Conservation (phyloP, 2,113 vertebrate species). For the Mustela nigripes region DNA sequence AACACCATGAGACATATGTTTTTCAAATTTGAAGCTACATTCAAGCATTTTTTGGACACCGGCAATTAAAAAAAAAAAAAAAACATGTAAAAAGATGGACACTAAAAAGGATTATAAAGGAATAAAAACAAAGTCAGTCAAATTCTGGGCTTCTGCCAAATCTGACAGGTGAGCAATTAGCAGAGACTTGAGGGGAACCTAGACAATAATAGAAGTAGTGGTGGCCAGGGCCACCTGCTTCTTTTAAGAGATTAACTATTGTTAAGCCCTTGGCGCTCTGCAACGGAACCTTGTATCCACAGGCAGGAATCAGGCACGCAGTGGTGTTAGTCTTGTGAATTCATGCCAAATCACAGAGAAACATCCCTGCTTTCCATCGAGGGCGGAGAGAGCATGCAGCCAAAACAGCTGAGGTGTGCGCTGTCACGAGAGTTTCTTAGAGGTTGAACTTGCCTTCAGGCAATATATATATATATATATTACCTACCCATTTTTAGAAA, state of each 20-base stretch:
- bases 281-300: constrained; percentile 34
- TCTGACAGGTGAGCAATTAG: constrained; percentile 37
- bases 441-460: constrained; percentile 60
- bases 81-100: neutral
- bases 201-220: constrained; percentile 7
- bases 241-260: constrained; percentile 73
- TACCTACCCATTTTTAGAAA: neutral
- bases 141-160: constrained; percentile 54
- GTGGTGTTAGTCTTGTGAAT: constrained; percentile 49
- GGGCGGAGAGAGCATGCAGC: neutral
- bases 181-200: neutral
- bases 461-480: no score
- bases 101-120: neutral
- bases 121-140: neutral
- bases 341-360: constrained; percentile 61
- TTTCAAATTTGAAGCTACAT: constrained; percentile 60
- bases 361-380: constrained; percentile 29
- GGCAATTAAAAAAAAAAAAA: constrained; percentile 37
- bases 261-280: constrained; percentile 37
- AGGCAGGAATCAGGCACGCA: constrained; percentile 31
- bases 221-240: constrained; percentile 1
- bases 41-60: neutral
- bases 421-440: constrained; percentile 59
- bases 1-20: constrained; percentile 37
- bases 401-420: constrained; percentile 42